Evolutionary conservation across 2,113 vertebrate genomes (phyloP), one percentile per base, ranked within the genome.

Genomic region (Chloebia gouldiae): DNA sequence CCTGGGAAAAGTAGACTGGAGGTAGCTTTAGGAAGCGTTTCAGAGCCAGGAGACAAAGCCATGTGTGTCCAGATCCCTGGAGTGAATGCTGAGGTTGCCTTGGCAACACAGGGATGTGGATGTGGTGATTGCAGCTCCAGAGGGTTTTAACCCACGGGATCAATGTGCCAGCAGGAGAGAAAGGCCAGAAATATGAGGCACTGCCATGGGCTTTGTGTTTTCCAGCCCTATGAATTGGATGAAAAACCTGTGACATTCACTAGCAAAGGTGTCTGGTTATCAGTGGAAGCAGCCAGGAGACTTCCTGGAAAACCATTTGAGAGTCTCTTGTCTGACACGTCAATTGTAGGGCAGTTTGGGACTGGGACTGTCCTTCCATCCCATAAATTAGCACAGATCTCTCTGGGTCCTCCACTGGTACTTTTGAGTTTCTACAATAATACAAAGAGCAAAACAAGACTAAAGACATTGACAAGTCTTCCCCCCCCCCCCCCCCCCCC

Each of bases 61-160:
- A 25, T 1, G 40, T 42, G 57, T 15, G 12, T 66, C 69, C 9
- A 6, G 35, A 39, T 72, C 88, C 86, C 49, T 9, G 12, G 81
- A 88, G 79, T 17, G 94, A 56, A 60, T 47, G 75, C 92, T 76
- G 84, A 72, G 88, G 96, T 96, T 96, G 93, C 96, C 96, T 68
- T 94, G 96, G 95, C 53, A 88, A 97, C 93, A 14, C 72, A 24
- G 4, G 79, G 79, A 69, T 37, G 70, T 15, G 47, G 30, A 85
- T 77, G 70, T 31, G 57, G 50, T 33, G 80, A 76, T 63, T 88
- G 64, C 79, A 59, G 33, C 88, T 80, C 92, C 40, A 73, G 91
- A 93, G 87, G 85, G 64, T 59, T 66, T 81, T 66, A 88, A 93
- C 81, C 59, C 66, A 57, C 15, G 40, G 85, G 76, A 95, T 37